Evolutionary conservation across 2,797 vertebrate genomes (phyloP).

Genomic region (Oryzias sinensis): DNA sequence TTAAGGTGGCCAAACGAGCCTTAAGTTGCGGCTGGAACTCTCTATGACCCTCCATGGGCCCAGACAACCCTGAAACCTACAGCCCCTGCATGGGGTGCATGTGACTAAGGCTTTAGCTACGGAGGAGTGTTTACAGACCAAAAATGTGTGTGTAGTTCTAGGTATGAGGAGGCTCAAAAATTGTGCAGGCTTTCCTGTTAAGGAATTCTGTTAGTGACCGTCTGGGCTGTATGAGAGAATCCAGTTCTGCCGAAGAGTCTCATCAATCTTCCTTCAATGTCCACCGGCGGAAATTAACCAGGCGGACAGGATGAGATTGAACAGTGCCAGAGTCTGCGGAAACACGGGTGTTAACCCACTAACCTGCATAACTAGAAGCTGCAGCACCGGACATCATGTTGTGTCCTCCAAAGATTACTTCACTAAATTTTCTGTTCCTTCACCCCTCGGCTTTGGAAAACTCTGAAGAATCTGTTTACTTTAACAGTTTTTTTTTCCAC

Average conservation of each 20-base stretch:
- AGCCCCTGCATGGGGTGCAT: too few relatives aligned
- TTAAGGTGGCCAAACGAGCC: too few relatives aligned
- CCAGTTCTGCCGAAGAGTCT: slow-evolving; percentile 39
- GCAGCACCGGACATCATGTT: slow-evolving; percentile 38
- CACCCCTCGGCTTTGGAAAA: slow-evolving; percentile 21
- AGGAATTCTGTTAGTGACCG: neutral
- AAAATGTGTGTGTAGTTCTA: too few relatives aligned
- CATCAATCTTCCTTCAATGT: slow-evolving; percentile 49
- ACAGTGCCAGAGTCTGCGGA: slow-evolving; percentile 37
- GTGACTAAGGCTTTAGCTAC: too few relatives aligned
- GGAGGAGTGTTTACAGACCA: too few relatives aligned
- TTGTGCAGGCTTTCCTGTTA: too few relatives aligned
- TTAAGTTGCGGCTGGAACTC: too few relatives aligned
- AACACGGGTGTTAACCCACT: slow-evolving; percentile 37
- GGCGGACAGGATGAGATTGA: slow-evolving; percentile 32
- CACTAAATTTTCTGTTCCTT: neutral
- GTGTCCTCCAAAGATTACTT: slow-evolving; percentile 32
- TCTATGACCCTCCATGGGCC: too few relatives aligned
- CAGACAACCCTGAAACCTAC: too few relatives aligned
- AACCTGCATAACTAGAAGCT: slow-evolving; percentile 37
- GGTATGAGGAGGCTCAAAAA: too few relatives aligned
- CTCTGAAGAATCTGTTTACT: slow-evolving; percentile 26
- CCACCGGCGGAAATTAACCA: slow-evolving; percentile 44
- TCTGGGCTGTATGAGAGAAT: slow-evolving; percentile 32
- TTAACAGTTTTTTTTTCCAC: slow-evolving; percentile 8